Percentiles rank a stretch among this genome's conserved stretches.
Conservation (phyloP, 2,888 invertebrate genomes). For the Chrysopilus asiliformis region DNA sequence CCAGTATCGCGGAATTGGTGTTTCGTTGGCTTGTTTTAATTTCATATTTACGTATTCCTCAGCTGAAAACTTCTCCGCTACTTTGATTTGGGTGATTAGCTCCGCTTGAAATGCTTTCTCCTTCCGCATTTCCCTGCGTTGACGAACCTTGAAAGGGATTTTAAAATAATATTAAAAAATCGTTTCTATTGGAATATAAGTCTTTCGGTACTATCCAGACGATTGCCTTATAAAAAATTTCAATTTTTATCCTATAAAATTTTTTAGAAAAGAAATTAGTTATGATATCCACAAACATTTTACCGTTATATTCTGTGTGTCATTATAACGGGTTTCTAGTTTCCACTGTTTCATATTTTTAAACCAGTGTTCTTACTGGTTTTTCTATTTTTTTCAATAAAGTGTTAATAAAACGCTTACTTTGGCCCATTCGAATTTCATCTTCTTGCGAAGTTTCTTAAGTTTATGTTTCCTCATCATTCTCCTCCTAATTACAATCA, state of each 20-base stretch:
- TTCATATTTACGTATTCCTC: conserved; percentile 54
- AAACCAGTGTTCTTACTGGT: neutral
- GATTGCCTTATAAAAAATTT: conserved; percentile 1
- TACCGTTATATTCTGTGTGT: no score
- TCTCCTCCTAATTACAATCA: conserved; percentile 62
- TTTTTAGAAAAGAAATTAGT: conserved; percentile 1
- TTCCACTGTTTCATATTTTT: neutral
- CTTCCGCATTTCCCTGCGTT: conserved; percentile 55
- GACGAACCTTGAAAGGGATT: conserved; percentile 40
- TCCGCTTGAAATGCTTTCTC: conserved; percentile 66
- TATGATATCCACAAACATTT: no score
- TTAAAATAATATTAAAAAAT: no score
- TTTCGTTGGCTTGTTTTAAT: conserved; percentile 46
- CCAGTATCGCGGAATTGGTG: conserved; percentile 41
- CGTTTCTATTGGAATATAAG: no score
- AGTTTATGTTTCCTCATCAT: conserved; percentile 84
- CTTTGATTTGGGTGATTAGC: conserved; percentile 52
- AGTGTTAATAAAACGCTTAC: conserved; percentile 25
- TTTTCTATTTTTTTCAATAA: neutral
- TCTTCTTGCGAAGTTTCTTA: conserved; percentile 62
- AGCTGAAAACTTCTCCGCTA: conserved; percentile 63
- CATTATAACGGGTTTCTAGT: no score
- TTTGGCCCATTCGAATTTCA: conserved; percentile 65
- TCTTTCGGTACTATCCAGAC: no score
- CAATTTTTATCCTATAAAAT: conserved; percentile 3